Conservation (phyloP, 2,797 vertebrate species). For the Sebastes trivittatus region DNA sequence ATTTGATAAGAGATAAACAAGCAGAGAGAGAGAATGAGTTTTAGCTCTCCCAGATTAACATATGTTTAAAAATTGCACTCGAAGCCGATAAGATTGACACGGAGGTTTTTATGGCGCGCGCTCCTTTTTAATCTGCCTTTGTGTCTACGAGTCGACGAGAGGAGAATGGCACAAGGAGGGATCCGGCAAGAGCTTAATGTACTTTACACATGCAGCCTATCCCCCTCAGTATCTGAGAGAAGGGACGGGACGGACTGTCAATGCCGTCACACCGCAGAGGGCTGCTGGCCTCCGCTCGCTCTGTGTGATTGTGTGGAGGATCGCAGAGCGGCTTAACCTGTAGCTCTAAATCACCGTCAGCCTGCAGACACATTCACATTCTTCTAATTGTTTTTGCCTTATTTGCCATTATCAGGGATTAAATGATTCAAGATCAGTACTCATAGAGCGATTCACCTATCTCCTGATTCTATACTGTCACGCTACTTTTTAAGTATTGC, state of each 20-base stretch:
- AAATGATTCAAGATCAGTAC: background rate
- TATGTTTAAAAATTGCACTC: conserved; percentile 85
- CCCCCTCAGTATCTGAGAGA: conserved; percentile 48
- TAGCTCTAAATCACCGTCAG: conserved; percentile 33
- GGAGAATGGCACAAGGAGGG: conserved; percentile 76
- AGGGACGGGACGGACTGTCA: conserved; percentile 53
- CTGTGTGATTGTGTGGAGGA: conserved; percentile 34
- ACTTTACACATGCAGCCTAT: conserved; percentile 72
- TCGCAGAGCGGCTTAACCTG: conserved; percentile 34
- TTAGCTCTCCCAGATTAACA: conserved; percentile 84
- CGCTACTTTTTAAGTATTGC: too few relatives aligned
- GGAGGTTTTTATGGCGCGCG: conserved; percentile 74
- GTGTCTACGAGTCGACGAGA: conserved; percentile 73
- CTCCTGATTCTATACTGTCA: too few relatives aligned
- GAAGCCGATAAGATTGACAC: conserved; percentile 84
- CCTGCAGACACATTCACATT: background rate
- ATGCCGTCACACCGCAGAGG: conserved; percentile 34
- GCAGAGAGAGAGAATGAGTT: conserved; percentile 75
- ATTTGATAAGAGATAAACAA: conserved; percentile 84
- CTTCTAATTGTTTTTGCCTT: background rate
- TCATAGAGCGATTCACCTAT: too few relatives aligned
- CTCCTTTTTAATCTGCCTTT: conserved; percentile 77
- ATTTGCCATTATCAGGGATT: background rate
- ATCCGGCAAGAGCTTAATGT: conserved; percentile 76
- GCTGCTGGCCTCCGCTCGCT: conserved; percentile 8